A percentile compares a stretch with the other conserved stretches of the same genome.
Evolutionary conservation across 2,888 invertebrate species (phyloP).

Genomic region (Junonia oenone): DNA sequence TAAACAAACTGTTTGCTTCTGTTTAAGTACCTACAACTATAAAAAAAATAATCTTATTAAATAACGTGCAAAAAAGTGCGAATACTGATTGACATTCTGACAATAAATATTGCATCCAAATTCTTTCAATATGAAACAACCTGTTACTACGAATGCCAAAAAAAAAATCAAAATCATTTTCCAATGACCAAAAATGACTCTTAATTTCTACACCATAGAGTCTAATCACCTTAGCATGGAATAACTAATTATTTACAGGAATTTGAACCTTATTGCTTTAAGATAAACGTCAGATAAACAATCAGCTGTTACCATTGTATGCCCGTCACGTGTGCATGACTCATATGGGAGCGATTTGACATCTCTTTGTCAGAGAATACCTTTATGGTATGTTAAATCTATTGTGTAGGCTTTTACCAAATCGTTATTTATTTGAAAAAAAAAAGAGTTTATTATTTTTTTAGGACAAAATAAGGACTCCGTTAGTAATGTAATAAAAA

Average conservation of each 20-base stretch:
- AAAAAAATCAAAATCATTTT: no score
- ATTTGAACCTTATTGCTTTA: slow-evolving; percentile 1
- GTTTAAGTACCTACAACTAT: no score
- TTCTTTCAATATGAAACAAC: no score
- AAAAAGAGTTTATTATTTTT: background rate
- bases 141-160: no score
- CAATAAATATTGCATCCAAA: no score
- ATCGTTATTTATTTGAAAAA: background rate
- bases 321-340: slow-evolving; percentile 17
- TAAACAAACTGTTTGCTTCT: no score
- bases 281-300: background rate
- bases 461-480: no score
- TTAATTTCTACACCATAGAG: background rate
- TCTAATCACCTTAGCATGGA: background rate
- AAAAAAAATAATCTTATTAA: no score
- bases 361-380: slow-evolving; percentile 14
- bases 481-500: no score
- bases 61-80: no score
- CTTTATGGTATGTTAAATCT: background rate
- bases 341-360: slow-evolving; percentile 17
- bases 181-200: background rate
- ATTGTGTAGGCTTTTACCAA: background rate
- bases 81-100: no score
- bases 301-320: background rate
- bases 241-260: background rate